These are phyloP conservation scores for Endomychus coccineus DNA, from an alignment of 2,888 invertebrate genomes.

Conservation along the genomic window DNA sequence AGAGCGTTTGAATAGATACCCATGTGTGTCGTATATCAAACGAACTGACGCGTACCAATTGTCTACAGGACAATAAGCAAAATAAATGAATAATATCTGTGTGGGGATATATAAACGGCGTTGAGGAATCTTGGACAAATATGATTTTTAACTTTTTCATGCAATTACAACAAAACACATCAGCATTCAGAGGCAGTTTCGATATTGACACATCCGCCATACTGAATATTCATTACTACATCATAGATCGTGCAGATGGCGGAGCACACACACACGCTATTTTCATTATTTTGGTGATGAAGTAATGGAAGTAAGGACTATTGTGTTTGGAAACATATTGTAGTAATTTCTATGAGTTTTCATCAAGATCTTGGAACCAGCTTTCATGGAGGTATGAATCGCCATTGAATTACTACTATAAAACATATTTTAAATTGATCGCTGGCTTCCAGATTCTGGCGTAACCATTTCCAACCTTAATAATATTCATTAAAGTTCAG, in stretches of 20 bases:
- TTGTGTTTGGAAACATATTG: neutral
- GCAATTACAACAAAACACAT: neutral
- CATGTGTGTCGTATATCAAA: neutral
- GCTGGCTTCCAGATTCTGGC: no score
- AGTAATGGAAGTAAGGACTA: neutral
- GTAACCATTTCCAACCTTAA: no score
- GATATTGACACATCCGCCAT: neutral
- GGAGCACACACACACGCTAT: neutral
- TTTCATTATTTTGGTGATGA: no score
- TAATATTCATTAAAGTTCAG: neutral
- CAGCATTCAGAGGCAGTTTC: neutral
- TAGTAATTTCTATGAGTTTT: neutral
- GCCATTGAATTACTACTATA: neutral
- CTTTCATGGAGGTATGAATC: neutral
- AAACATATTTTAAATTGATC: no score
- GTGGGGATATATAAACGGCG: neutral
- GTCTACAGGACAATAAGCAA: neutral
- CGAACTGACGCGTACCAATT: neutral
- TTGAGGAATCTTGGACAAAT: neutral
- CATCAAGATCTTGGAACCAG: neutral
- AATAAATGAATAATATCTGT: neutral
- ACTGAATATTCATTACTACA: conserved; percentile 1
- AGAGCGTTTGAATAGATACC: neutral
- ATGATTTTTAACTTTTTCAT: neutral
- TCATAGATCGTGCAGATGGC: neutral